Percentiles rank a stretch among this genome's conserved stretches.
phyloP scores from a whole-genome alignment of 2,113 vertebrate genomes.

The Carollia perspicillata region DNA sequence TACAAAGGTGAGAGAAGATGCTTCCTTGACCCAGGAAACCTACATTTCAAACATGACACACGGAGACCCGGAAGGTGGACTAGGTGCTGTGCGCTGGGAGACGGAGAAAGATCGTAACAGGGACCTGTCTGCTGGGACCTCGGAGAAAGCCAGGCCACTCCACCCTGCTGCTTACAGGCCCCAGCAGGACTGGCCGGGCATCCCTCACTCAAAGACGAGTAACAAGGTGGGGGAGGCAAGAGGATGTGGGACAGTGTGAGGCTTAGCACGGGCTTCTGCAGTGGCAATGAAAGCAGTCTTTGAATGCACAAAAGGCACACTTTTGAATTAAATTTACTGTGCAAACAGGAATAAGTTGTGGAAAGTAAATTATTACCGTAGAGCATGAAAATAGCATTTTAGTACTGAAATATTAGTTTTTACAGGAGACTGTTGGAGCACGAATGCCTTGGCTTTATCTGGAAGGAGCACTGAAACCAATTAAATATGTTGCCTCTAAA shows the following conservation, averaged over 20 bases:
- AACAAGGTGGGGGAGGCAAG: neutral
- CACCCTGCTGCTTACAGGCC: neutral
- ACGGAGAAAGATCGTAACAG: neutral
- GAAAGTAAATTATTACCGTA: neutral
- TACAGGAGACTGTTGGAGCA: neutral
- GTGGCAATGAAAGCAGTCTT: neutral
- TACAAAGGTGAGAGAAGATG: neutral
- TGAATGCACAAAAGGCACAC: neutral
- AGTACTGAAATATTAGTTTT: neutral
- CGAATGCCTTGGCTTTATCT: constrained; percentile 25
- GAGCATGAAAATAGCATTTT: constrained; percentile 5
- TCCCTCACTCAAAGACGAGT: neutral
- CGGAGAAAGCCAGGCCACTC: neutral
- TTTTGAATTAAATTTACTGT: neutral
- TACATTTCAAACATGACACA: neutral
- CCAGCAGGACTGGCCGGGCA: neutral
- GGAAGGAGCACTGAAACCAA: constrained; percentile 25
- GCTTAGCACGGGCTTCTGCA: neutral
- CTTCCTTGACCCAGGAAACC: neutral
- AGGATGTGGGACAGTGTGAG: neutral
- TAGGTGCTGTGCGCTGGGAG: fast-evolving
- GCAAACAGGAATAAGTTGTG: neutral
- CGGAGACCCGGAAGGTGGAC: neutral
- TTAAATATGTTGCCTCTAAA: constrained; percentile 15
- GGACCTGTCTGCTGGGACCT: neutral